Evolutionary conservation across 2,888 invertebrate species (phyloP).

Genomic region (Acrobasis repandana): DNA sequence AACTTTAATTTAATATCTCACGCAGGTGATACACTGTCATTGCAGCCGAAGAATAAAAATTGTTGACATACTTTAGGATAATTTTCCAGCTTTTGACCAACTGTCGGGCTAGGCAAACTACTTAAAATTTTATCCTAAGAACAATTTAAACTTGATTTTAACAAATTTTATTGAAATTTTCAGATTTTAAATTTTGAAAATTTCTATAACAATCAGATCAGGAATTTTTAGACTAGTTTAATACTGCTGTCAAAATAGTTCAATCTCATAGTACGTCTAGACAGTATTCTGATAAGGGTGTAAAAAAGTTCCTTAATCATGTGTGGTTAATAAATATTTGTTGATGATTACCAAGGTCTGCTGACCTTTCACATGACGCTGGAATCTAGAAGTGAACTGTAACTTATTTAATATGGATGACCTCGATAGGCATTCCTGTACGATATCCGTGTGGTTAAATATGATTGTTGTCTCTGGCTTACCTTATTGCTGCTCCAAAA

Average conservation of each 20-base stretch:
- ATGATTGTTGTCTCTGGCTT: neutral
- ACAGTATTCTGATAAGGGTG: conserved; percentile 29
- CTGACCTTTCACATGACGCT: conserved; percentile 42
- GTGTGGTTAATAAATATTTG: conserved; percentile 53
- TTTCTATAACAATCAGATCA: too few species aligned
- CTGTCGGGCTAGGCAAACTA: too few species aligned
- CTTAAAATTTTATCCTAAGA: too few species aligned
- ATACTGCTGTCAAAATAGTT: neutral
- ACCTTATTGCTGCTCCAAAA: neutral
- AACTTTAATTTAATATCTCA: neutral
- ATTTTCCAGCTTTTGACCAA: too few species aligned
- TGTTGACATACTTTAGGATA: too few species aligned
- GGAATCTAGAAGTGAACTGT: conserved; percentile 11
- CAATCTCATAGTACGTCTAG: neutral
- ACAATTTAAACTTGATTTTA: too few species aligned
- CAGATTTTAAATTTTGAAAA: too few species aligned
- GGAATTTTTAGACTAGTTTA: neutral
- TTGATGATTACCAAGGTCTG: conserved; percentile 50
- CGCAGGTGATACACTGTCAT: neutral
- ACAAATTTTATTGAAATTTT: too few species aligned
- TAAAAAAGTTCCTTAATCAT: conserved; percentile 40
- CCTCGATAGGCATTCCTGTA: conserved; percentile 14
- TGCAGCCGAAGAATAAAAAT: too few species aligned
- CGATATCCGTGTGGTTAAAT: conserved; percentile 3
- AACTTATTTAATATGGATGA: conserved; percentile 11